Conservation (phyloP, 2,888 invertebrate species). For the Tachina lurida region DNA sequence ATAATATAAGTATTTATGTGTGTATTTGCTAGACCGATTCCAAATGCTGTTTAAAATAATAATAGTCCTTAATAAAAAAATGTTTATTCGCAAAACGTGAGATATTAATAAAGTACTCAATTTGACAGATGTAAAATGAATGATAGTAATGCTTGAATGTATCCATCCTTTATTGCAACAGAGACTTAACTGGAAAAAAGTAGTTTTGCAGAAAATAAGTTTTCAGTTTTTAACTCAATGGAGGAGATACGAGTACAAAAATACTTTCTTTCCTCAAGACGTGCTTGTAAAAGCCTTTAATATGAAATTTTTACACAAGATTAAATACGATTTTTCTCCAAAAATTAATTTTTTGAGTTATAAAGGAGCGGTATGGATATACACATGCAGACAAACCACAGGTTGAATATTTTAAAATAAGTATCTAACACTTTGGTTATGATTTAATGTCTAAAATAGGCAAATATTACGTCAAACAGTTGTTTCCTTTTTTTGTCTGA, state of each 20-base stretch:
- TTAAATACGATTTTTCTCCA: no score
- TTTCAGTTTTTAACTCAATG: no score
- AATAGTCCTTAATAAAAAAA: slow-evolving; percentile 53
- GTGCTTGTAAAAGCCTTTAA: no score
- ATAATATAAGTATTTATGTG: neutral
- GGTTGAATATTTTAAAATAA: neutral
- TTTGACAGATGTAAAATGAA: slow-evolving; percentile 3
- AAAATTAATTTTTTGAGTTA: no score
- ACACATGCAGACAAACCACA: neutral
- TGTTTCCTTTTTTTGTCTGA: no score
- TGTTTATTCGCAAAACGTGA: slow-evolving; percentile 53
- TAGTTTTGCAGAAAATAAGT: no score
- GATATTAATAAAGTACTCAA: slow-evolving; percentile 25
- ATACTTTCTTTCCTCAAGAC: no score
- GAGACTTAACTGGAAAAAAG: neutral
- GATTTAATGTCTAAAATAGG: neutral
- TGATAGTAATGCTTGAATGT: neutral
- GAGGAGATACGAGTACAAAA: no score
- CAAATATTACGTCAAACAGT: neutral
- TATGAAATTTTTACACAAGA: no score
- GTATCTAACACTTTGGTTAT: neutral
- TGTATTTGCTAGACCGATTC: slow-evolving; percentile 40
- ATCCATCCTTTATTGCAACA: neutral
- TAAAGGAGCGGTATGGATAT: neutral
- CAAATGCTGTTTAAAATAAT: slow-evolving; percentile 43